Base-by-base conservation (phyloP, 2,888 invertebrate genomes). In the Drymonia ruficornis region DNA sequence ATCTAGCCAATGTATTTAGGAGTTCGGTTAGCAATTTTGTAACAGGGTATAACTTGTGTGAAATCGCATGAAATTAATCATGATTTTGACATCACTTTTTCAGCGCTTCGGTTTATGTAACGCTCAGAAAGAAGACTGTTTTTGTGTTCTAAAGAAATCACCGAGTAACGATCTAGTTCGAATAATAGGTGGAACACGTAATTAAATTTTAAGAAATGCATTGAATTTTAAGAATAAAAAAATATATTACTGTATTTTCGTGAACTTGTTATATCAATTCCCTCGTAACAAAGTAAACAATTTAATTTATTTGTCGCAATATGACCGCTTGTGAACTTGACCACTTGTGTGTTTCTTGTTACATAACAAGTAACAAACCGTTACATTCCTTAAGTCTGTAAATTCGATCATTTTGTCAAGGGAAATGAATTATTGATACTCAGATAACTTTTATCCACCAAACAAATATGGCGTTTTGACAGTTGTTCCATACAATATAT, bases 71-170 rank as follows among this genome's bases (percentile, higher is more conserved):
- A 46, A 55, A 60, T 71, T 52, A 52, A 15, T 49, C 31, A 47
- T 18, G 34, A 47, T 47, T 47, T 47, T 11, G 34, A 28, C 47
- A 47, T 53, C n/a, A 65, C 59, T 60, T 63, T 72, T 69, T 68
- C 51, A 58, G 47, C 16, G 8, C 15, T 31, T 18, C 12, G 2
- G 18, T 52, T 68, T 57, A 65, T 61, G 34, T 61, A 71, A 61
- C 53, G 19, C 13, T 19, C 16, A 48, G 36, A 43, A 56, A 48
- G 50, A 29, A 18, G 16, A 16, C 19, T 16, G 1, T 45, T 45
- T 28, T 45, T 28, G 45, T 45, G 23, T 15, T n/a, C 12, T 13
- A 31, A 34, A 47, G 31, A 47, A 47, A 47, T 47, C 47, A 13
- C 18, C 15, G 1, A 16, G 31, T 15, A 36, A 23, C 19, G 43